Evolutionary conservation across 2,888 invertebrate genomes (phyloP), one percentile per base, ranked within the genome.

Genomic region (Griposia aprilina): DNA sequence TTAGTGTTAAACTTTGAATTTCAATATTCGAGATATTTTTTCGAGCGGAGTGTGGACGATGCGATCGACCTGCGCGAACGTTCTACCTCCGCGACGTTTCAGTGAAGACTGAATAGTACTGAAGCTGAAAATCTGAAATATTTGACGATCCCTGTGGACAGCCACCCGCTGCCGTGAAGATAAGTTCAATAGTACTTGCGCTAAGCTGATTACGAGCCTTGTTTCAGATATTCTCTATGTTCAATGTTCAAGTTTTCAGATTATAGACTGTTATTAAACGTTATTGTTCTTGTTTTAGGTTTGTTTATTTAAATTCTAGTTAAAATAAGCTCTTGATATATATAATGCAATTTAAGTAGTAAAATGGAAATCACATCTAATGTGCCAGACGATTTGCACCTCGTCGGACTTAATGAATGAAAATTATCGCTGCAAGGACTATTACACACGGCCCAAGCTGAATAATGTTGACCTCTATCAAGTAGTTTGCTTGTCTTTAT

Each of bases 151-250:
- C 89, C 90, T 83, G 87, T 90, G 91, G 91, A 90, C 86, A 83
- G 80, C 89, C 87, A 88, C 87, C 88, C 90, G 82, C 89, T 87
- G 87, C 84, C 79, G 90, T 91, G 89, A 90, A 93, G 94, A 94
- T 94, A 93, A 94, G 91, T 92, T 90, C 90, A 88, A 89, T 91
- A 91, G 92, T 92, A 90, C 92, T 92, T 88, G 89, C 90, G 90
- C 91, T 95, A 94, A 95, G 93, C 94, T 93, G 91, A 94, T 94
- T 93, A 94, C 89, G 86, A 87, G 78, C 74, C 88, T 90, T 91
- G 91, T 90, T 91, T 91, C 86, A 89, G 90, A 90, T 91, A 87
- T 76, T 90, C 87, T 87, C 86, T 87, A 76, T 85, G 70, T 85
- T 41, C 63, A 78, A 77, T 75, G 68, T 76, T 83, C 67, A 80